Evolutionary conservation across 2,113 vertebrate species (phyloP).

Genomic region (Platysteira castanea): DNA sequence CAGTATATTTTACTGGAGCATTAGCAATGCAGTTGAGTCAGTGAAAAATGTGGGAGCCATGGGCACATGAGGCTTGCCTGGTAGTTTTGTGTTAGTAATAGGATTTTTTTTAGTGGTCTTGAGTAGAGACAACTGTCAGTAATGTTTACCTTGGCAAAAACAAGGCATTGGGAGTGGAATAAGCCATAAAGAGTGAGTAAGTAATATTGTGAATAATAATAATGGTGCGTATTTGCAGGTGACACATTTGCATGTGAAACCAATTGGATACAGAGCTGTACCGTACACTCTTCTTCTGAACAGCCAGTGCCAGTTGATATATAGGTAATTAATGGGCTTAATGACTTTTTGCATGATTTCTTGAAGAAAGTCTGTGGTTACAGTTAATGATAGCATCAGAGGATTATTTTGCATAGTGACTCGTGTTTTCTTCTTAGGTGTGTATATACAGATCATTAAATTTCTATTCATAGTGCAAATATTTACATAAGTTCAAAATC

Average conservation of each 20-base stretch:
- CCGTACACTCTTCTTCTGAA: constrained; percentile 18
- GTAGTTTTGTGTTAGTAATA: not conserved
- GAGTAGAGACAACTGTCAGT: not conserved
- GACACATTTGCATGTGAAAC: not conserved
- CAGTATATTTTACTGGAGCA: not conserved
- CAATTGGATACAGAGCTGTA: not conserved
- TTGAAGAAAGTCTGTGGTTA: not conserved
- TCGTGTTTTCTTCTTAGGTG: not conserved
- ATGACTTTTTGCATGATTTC: constrained; percentile 10
- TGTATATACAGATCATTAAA: not conserved
- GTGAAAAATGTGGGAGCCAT: not conserved
- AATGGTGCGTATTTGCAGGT: constrained; percentile 19
- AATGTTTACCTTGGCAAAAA: not conserved
- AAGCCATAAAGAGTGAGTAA: not conserved
- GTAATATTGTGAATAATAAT: constrained; percentile 25
- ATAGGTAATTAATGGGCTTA: constrained; percentile 16
- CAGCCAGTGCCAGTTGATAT: constrained; percentile 18
- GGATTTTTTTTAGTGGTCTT: not conserved
- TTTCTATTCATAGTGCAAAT: constrained; percentile 43
- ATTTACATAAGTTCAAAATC: constrained; percentile 60
- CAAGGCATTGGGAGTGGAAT: not conserved
- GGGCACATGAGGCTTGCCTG: not conserved
- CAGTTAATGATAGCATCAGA: not conserved
- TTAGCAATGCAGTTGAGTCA: not conserved
- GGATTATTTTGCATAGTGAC: not conserved